Percentiles rank a stretch among this genome's conserved stretches.
phyloP scores from a whole-genome alignment of 2,113 vertebrate genomes.

The Desmodus rotundus region DNA sequence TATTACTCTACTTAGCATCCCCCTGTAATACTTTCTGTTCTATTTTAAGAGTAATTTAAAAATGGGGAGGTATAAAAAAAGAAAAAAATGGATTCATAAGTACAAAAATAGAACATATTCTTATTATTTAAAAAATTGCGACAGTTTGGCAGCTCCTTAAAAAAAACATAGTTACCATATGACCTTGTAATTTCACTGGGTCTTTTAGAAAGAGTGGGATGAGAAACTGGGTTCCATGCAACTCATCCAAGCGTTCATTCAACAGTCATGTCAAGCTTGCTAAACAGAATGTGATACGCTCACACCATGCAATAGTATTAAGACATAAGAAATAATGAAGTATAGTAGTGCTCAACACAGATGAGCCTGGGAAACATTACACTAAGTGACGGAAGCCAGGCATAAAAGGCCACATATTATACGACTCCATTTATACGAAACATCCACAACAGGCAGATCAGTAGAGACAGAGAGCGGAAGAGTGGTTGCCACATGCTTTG shows the following conservation, averaged over 20 bases:
- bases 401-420: not conserved
- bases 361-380: not conserved
- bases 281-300: not conserved
- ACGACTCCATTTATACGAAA: not conserved
- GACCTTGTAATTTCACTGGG: not conserved
- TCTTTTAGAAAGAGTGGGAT: not conserved
- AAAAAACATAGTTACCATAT: conserved; percentile 11
- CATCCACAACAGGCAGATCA: not conserved
- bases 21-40: not conserved
- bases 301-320: not conserved
- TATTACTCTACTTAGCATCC: not conserved
- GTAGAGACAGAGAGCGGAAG: not conserved
- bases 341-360: not conserved
- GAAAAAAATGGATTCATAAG: not conserved
- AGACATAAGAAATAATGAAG: not conserved
- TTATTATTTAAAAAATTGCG: not conserved
- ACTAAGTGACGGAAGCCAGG: not conserved
- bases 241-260: not conserved
- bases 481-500: not conserved
- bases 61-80: not conserved
- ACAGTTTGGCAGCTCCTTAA: not conserved
- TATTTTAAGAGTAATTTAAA: conserved; percentile 8
- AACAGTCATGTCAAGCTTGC: not conserved
- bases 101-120: not conserved
- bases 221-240: not conserved